Base-by-base conservation (phyloP, 2,113 vertebrate species). In the Atractosteus spatula region DNA sequence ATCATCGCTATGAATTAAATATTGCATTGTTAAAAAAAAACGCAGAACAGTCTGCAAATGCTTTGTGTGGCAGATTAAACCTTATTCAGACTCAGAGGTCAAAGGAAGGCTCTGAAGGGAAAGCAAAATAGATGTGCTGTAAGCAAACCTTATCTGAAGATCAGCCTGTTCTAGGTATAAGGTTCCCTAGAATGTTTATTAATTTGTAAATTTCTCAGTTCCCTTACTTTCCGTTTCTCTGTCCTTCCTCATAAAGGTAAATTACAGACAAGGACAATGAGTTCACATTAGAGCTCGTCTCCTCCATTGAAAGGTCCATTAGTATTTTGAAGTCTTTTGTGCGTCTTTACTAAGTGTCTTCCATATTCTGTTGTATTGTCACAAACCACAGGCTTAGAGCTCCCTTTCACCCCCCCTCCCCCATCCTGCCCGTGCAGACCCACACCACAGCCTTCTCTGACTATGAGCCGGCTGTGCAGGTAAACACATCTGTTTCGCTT, bases 31-130 rank as follows among this genome's bases (percentile, higher is more conserved):
- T 1, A 51, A 51, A 51, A 51, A 51, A 51, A 10, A 51, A 51
- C 5, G 47, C 47, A 51, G 47, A 10, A 10, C 4, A 51, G 8
- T 51, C 47, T 51, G 47, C 4, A 51, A 51, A 51, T 5, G 8
- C 47, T 51, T 51, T 5, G 47, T 51, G 47, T 10, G 5, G 47
- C 47, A 51, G 47, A 7, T 51, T 5, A 51, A 51, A 51, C 47
- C 47, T 3, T 51, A 51, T 51, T 51, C 47, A 0, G 47, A 51
- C 47, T 51, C 8, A 51, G 5, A 51, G 47, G 47, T 51, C 69
- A 66, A 81, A 71, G 75, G 82, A 89, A 83, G 77, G 81, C 79
- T 87, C 83, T 83, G 81, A 54, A 62, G 45, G 82, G 87, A 81
- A 80, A 62, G 67, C 75, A 79, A 42, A 64, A 54, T 41, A 68